Conservation (phyloP, 2,113 vertebrate species). For the Pterophyllum scalare region DNA sequence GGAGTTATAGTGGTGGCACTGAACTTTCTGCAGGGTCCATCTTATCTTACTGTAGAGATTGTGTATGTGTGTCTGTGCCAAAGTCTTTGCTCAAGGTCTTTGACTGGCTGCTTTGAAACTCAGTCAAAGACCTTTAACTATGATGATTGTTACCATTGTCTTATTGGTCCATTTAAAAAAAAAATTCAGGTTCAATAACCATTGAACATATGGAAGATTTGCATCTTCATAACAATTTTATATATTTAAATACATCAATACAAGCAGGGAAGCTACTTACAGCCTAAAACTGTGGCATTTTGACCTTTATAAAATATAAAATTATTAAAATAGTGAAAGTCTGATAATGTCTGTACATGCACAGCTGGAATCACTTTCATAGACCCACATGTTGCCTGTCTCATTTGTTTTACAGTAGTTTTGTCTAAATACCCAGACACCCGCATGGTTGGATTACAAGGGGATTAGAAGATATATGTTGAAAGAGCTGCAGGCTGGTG, state of each 20-base stretch:
- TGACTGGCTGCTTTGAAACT: neutral
- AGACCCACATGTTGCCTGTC: neutral
- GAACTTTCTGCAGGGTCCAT: slow-evolving; percentile 17
- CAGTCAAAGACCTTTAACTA: neutral
- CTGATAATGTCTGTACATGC: neutral
- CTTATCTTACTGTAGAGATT: slow-evolving; percentile 34
- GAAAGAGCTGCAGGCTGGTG: neutral
- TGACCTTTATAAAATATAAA: neutral
- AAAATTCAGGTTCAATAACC: neutral
- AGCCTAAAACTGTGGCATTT: neutral
- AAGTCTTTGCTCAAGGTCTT: slow-evolving; percentile 37
- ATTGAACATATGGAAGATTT: neutral
- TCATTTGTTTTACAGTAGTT: neutral
- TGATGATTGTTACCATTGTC: neutral
- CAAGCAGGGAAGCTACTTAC: neutral
- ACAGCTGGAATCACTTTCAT: neutral
- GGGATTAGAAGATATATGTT: neutral
- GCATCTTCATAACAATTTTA: neutral
- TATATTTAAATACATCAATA: neutral
- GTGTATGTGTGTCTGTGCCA: slow-evolving; percentile 3
- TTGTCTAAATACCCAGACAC: slow-evolving; percentile 10
- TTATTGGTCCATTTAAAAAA: neutral
- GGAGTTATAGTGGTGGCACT: slow-evolving; percentile 27
- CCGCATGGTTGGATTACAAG: neutral
- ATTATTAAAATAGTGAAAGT: neutral